Base-by-base conservation (phyloP, 2,888 invertebrate species). In the Hipparchia sbordonii region DNA sequence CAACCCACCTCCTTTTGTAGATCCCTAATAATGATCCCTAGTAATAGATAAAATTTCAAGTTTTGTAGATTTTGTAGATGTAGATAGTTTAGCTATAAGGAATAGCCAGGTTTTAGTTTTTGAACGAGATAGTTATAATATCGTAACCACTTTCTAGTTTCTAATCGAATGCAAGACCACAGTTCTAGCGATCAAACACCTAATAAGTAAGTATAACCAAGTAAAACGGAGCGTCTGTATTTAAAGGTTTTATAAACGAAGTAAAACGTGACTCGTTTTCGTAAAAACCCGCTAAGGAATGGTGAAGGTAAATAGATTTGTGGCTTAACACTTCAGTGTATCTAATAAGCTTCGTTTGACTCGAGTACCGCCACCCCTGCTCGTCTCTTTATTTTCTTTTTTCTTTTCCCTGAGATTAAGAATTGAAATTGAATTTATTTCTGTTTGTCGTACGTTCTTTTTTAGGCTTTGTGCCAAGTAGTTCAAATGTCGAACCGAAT, bases 251-350 rank as follows among this genome's bases (percentile, higher is more conserved):
- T 72, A 56, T 68, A 72, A 71, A 76, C 65, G 70, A 61, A 67
- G 56, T 48, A 75, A 75, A 76, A 75, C 77, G 76, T 77, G 75
- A 75, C 74, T 71, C 67, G 73, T 72, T 73, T 77, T 66, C 74
- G 23, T 72, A 72, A 75, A 73, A 65, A 68, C 54, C 23, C 72
- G 10, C 10, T 59, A 56, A 67, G 8, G 57, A 63, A 69, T 33
- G 66, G 62, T 23, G 62, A 57, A 70, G 70, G 62, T 71, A 72
- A 77, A 57, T 60, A 59, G 57, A 68, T 71, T 71, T 70, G 67
- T 63, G 45, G 66, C 56, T 68, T 70, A 62, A 70, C 68, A 70
- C 39, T 68, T 71, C 23, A 68, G 72, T 54, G 59, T 70, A 77
- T 76, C 56, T 75, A 73, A 74, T 76, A 74, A 73, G 70, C 70